Evolutionary conservation across 2,797 vertebrate species (phyloP).

Genomic region (Falco biarmicus): DNA sequence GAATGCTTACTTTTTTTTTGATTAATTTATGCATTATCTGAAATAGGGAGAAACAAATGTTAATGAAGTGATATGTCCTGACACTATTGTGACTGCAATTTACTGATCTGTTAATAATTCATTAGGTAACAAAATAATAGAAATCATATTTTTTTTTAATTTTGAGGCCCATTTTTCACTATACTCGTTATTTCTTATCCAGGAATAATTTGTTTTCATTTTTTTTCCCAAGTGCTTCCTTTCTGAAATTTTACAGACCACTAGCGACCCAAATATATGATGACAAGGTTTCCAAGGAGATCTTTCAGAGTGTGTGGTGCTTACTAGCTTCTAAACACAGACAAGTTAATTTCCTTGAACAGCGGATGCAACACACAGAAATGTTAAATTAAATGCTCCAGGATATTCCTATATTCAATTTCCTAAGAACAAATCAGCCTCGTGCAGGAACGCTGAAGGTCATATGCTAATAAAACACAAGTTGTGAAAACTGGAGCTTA

Average conservation of each 20-base stretch:
- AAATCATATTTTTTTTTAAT: background rate
- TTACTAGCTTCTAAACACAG: background rate
- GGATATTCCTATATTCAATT: background rate
- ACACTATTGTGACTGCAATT: background rate
- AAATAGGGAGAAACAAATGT: background rate
- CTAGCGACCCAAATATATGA: background rate
- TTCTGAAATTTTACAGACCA: slow-evolving; percentile 20
- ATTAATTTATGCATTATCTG: background rate
- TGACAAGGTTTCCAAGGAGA: background rate
- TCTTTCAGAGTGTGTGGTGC: background rate
- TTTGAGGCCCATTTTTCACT: background rate
- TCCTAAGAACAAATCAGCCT: background rate
- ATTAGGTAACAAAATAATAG: background rate
- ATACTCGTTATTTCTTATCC: background rate
- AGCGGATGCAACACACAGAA: background rate
- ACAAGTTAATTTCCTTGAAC: background rate
- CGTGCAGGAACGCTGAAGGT: background rate
- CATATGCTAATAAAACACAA: background rate
- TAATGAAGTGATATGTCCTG: background rate
- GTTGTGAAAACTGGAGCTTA: background rate
- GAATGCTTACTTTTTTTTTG: background rate
- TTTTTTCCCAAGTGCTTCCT: background rate
- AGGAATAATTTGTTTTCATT: background rate
- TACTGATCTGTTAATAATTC: background rate
- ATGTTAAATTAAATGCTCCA: background rate